A percentile compares a stretch with the other conserved stretches of the same genome.
These are phyloP conservation scores for Malacoctenus gilli DNA, from an alignment of 2,797 vertebrate genomes.

Conservation along the genomic window DNA sequence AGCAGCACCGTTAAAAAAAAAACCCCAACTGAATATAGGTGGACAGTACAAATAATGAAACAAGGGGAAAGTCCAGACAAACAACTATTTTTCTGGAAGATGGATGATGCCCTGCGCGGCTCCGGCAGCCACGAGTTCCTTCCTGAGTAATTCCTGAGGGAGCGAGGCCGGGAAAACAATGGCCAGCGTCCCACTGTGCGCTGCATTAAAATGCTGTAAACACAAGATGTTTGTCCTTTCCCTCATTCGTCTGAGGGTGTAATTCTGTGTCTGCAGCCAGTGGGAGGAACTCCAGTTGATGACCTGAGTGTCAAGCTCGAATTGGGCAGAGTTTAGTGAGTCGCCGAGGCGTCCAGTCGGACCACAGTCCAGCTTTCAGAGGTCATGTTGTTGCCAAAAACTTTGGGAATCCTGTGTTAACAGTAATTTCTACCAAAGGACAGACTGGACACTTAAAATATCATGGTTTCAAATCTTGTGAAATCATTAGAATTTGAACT, in stretches of 20 bases:
- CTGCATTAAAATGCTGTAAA: constrained; percentile 59
- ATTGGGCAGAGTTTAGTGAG: not conserved
- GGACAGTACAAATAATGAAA: constrained; percentile 33
- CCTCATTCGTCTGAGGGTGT: constrained; percentile 50
- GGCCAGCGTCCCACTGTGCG: constrained; percentile 48
- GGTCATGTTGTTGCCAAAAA: too few relatives aligned
- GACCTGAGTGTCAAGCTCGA: constrained; percentile 7
- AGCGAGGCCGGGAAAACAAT: constrained; percentile 42
- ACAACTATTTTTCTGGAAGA: constrained; percentile 56
- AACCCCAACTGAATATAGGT: constrained; percentile 19
- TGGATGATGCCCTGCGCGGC: constrained; percentile 49
- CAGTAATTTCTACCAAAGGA: too few relatives aligned
- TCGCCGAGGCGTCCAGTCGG: too few relatives aligned
- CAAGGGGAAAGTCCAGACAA: constrained; percentile 33
- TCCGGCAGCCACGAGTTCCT: constrained; percentile 41
- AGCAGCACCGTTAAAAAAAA: constrained; percentile 13
- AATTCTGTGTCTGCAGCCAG: constrained; percentile 14
- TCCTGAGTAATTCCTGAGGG: constrained; percentile 44
- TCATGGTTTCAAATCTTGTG: too few relatives aligned
- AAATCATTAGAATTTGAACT: too few relatives aligned
- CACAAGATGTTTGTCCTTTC: constrained; percentile 32
- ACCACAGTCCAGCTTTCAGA: too few relatives aligned
- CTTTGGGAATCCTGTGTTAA: too few relatives aligned
- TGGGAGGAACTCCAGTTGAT: constrained; percentile 31
- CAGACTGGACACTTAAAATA: too few relatives aligned